These are phyloP conservation scores for Punctoribates punctum DNA, from an alignment of 2,888 invertebrate genomes.

Conservation along the genomic window DNA sequence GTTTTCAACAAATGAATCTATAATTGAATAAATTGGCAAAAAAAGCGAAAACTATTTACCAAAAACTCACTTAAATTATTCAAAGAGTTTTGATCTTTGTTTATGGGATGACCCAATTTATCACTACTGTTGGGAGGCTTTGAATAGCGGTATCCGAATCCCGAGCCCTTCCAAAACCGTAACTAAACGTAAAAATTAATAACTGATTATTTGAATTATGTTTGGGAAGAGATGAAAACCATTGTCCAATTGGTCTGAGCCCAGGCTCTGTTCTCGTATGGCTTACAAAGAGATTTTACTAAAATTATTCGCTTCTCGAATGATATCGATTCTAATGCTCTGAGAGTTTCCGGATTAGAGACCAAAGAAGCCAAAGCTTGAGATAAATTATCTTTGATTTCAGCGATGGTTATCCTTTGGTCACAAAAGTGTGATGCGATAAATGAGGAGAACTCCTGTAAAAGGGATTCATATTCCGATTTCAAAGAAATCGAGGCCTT, in stretches of 20 bases:
- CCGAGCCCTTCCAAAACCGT: conserved; percentile 59
- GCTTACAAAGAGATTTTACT: conserved; percentile 66
- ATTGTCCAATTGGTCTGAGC: conserved; percentile 77
- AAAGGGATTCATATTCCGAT: conserved; percentile 56
- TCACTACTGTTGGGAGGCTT: conserved; percentile 56
- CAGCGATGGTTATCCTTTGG: conserved; percentile 63
- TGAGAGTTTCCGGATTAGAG: conserved; percentile 67
- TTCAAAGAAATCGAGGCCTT: not conserved
- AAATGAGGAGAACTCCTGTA: conserved; percentile 66
- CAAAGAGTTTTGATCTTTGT: not conserved
- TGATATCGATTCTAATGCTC: conserved; percentile 67
- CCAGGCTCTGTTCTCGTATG: conserved; percentile 74
- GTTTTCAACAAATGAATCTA: too few species aligned
- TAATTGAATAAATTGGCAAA: not conserved
- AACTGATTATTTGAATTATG: conserved; percentile 55
- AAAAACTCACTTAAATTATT: not conserved
- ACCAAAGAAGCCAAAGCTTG: conserved; percentile 73
- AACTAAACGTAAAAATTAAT: conserved; percentile 5
- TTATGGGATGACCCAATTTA: not conserved
- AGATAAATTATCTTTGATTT: conserved; percentile 70
- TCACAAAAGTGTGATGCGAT: conserved; percentile 72
- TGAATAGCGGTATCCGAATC: conserved; percentile 69
- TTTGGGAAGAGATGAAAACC: conserved; percentile 54
- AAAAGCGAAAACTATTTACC: not conserved
- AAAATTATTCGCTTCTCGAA: conserved; percentile 63